Conservation (phyloP, 2,888 invertebrate species). For the Lepidonotus clava region DNA sequence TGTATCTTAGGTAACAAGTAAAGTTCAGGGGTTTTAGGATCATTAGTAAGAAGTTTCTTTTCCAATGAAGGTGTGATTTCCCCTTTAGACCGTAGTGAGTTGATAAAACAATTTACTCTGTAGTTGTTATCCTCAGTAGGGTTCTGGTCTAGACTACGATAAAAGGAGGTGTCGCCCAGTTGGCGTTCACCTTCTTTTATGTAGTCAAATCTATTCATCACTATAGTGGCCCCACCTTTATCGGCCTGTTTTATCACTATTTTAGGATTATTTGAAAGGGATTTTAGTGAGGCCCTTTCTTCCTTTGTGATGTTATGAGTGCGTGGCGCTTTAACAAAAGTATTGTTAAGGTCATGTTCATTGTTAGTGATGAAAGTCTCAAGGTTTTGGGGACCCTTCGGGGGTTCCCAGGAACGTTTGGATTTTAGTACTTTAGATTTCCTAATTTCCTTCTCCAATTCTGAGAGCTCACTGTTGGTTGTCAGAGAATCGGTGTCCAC, state of each 20-base stretch:
- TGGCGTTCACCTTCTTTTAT: not conserved
- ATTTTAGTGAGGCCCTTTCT: not conserved
- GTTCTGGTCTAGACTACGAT: not conserved
- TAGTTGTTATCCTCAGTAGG: not conserved
- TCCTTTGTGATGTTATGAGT: not conserved
- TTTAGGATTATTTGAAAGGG: not conserved
- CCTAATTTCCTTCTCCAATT: too few species aligned
- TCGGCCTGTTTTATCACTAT: not conserved
- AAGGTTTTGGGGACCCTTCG: not conserved
- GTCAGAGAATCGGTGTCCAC: too few species aligned
- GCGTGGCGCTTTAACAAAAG: not conserved
- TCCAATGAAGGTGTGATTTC: not conserved
- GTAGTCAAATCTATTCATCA: not conserved
- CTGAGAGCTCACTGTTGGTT: too few species aligned
- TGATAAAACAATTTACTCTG: not conserved
- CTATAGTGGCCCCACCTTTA: not conserved
- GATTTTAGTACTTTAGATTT: too few species aligned
- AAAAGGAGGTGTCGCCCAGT: not conserved
- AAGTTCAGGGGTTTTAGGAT: not conserved
- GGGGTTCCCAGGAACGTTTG: not conserved
- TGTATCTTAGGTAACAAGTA: conserved; percentile 47
- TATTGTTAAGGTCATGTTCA: not conserved
- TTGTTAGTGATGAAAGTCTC: not conserved
- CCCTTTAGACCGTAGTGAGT: not conserved
- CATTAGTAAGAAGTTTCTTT: not conserved